Conservation (phyloP, 1,140 invertebrate species). For the Tetramorium simillimum region DNA sequence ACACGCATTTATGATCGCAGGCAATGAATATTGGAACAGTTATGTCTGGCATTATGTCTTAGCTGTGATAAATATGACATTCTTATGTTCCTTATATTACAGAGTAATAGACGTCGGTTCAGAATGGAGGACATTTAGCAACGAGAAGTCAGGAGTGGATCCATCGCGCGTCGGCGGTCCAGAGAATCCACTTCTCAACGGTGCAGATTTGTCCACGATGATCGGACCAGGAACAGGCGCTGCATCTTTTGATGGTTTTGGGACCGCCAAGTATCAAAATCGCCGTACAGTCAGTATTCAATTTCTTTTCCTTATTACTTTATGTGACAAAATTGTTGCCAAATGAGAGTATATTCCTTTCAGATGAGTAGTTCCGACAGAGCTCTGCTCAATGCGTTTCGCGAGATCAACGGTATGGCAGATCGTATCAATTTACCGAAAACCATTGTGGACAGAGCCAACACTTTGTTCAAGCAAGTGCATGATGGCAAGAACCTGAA, state of each 20-base stretch:
- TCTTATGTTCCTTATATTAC: slow-evolving; percentile 8
- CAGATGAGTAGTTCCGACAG: slow-evolving; percentile 96
- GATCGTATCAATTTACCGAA: slow-evolving; percentile 98
- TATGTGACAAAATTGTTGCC: not conserved
- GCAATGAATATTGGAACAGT: no score
- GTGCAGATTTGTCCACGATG: slow-evolving; percentile 98
- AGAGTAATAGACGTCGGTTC: slow-evolving; percentile 99
- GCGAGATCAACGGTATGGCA: slow-evolving; percentile 98
- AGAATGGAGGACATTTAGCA: slow-evolving; percentile 99
- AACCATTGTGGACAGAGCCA: slow-evolving; percentile 97
- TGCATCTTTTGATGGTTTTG: slow-evolving; percentile 93
- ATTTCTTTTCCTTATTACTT: not conserved
- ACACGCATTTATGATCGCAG: no score
- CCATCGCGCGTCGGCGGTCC: slow-evolving; percentile 99
- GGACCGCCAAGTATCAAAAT: slow-evolving; percentile 97
- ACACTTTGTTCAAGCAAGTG: slow-evolving; percentile 98
- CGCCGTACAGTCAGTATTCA: slow-evolving; percentile 89
- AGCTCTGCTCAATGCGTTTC: slow-evolving; percentile 97
- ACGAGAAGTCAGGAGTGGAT: slow-evolving; percentile 98
- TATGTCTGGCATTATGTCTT: no score
- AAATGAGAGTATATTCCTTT: slow-evolving; percentile 61
- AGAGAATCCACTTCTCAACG: slow-evolving; percentile 97
- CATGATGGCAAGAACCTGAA: slow-evolving; percentile 98
- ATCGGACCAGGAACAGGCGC: slow-evolving; percentile 96
- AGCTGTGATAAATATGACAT: not conserved